phyloP scores from a whole-genome alignment of 2,113 vertebrate species.

The Onychorhynchus coronatus region DNA sequence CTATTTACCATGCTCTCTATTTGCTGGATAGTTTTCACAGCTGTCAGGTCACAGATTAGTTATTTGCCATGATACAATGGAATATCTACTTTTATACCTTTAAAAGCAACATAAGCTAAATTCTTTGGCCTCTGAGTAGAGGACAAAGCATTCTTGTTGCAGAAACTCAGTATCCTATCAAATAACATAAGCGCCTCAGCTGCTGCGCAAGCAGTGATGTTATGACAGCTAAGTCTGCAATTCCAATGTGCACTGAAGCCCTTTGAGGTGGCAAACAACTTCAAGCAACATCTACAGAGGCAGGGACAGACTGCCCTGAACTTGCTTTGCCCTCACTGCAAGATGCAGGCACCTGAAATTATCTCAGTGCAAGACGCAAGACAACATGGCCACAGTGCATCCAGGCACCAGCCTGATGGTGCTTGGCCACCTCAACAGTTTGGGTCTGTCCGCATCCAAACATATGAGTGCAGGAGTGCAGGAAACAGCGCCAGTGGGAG shows the following conservation, averaged over 20 bases:
- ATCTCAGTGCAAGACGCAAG: neutral
- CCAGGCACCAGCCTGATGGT: neutral
- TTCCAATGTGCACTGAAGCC: neutral
- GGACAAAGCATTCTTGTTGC: neutral
- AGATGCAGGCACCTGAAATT: neutral
- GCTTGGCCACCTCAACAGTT: neutral
- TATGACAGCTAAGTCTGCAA: neutral
- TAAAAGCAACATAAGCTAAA: neutral
- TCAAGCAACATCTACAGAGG: neutral
- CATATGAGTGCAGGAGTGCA: accelerated
- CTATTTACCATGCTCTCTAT: neutral
- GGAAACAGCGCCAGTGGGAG: neutral
- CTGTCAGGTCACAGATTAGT: neutral
- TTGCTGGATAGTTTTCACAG: neutral
- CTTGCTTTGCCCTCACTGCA: neutral
- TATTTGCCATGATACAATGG: neutral
- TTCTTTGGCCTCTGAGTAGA: neutral
- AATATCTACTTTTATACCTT: neutral
- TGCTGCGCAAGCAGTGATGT: neutral
- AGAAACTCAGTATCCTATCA: neutral
- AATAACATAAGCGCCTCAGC: accelerated
- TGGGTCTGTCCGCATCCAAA: neutral
- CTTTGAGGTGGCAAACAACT: accelerated
- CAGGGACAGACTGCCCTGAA: neutral
- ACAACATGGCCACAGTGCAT: accelerated